phyloP scores from a whole-genome alignment of 2,888 invertebrate genomes.

The Strigamia crassipes region DNA sequence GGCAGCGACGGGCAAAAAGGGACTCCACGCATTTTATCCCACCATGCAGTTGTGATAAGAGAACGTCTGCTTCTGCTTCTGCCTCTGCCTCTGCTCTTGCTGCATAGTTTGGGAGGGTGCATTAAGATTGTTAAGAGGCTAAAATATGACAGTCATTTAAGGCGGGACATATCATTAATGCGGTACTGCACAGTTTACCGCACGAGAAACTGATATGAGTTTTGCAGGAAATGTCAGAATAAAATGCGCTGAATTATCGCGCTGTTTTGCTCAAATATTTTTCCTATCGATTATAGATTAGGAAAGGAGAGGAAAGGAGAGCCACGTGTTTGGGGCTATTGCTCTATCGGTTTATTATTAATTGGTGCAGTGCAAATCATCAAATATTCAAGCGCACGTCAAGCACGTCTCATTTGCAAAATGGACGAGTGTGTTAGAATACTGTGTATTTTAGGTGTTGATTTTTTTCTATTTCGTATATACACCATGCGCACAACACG shows the following conservation, averaged over 20 bases:
- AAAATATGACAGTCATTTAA: constrained; percentile 29
- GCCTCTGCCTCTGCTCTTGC: neutral
- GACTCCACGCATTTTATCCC: neutral
- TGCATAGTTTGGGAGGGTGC: neutral
- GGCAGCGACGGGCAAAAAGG: neutral
- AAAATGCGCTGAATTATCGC: constrained; percentile 30
- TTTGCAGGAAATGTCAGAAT: constrained; percentile 17
- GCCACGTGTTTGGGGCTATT: neutral
- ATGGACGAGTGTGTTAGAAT: constrained; percentile 28
- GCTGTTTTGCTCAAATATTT: constrained; percentile 2
- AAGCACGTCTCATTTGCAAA: constrained; percentile 1
- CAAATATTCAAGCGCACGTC: constrained; percentile 11
- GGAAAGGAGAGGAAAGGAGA: too few relatives aligned
- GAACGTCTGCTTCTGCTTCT: neutral
- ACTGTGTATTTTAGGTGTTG: neutral
- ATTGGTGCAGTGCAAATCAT: constrained; percentile 15
- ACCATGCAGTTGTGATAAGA: neutral
- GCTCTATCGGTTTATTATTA: constrained; percentile 4
- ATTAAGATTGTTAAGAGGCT: constrained; percentile 35
- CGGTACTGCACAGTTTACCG: constrained; percentile 22
- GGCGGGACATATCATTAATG: constrained; percentile 17
- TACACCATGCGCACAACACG: neutral
- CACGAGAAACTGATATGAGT: constrained; percentile 7
- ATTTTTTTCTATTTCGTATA: neutral
- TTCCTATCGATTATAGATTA: constrained; percentile 17